These are phyloP conservation scores for Tricholauxania praeusta DNA, from an alignment of 2,888 invertebrate genomes.

Conservation along the genomic window DNA sequence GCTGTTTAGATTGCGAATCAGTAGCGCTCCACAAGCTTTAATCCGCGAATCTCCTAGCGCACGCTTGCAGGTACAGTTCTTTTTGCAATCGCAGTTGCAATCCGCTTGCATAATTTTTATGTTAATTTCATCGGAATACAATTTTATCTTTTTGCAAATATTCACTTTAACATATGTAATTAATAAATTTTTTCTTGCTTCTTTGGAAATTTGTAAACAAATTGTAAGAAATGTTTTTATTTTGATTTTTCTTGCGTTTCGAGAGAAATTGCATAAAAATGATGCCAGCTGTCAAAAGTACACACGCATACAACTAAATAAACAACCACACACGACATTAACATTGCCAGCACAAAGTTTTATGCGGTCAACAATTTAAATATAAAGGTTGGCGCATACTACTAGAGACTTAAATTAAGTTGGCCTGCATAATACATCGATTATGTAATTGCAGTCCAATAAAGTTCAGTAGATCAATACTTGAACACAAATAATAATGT, in stretches of 20 bases:
- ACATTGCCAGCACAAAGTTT: background rate
- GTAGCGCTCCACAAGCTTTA: background rate
- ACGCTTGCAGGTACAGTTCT: constrained; percentile 53
- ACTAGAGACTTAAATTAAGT: no score
- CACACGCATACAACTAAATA: constrained; percentile 5
- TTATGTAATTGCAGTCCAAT: no score
- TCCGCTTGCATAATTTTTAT: constrained; percentile 55
- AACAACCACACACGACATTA: background rate
- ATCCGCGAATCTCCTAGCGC: constrained; percentile 16
- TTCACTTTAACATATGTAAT: background rate
- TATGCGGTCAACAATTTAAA: background rate
- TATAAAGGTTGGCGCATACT: background rate
- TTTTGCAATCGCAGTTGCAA: constrained; percentile 47
- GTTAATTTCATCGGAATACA: background rate
- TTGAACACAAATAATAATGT: no score
- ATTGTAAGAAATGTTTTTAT: constrained; percentile 16
- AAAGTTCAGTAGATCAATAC: no score
- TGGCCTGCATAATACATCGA: no score
- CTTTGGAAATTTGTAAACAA: constrained; percentile 15
- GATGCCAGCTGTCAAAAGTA: constrained; percentile 19
- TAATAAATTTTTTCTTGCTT: background rate
- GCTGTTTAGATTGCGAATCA: background rate
- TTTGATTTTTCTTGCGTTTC: constrained; percentile 10
- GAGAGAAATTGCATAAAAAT: constrained; percentile 7
- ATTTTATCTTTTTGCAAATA: background rate